A percentile compares a stretch with the other conserved stretches of the same genome.
phyloP scores from a whole-genome alignment of 35 echinoderm and acorn worm genomes.

The Hemicentrotus pulcherrimus region DNA sequence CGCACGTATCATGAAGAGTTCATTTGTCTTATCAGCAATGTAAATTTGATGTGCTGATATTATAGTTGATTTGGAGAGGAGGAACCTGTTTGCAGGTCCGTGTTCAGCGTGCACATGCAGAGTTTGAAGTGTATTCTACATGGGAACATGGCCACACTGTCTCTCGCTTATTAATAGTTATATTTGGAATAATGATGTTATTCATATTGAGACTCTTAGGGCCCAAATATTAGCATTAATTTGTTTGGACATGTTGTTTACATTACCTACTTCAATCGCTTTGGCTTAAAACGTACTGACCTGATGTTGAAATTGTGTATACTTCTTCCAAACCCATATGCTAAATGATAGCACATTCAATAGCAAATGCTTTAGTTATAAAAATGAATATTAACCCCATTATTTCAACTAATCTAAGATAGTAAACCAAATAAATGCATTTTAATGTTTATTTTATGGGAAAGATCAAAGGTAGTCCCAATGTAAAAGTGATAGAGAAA shows the following conservation, averaged over 20 bases:
- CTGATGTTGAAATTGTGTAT: too few species aligned
- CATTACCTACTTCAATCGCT: background rate
- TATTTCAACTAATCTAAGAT: too few species aligned
- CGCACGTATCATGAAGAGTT: background rate
- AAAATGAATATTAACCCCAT: too few species aligned
- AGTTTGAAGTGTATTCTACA: background rate
- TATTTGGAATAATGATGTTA: background rate
- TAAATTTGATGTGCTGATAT: background rate
- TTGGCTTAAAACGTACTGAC: too few species aligned
- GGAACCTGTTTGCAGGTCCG: too few species aligned
- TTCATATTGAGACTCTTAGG: background rate
- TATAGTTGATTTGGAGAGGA: background rate
- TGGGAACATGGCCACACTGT: background rate
- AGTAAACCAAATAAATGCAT: too few species aligned
- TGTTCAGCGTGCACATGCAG: background rate
- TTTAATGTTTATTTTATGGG: too few species aligned
- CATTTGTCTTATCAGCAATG: slow-evolving; percentile 4
- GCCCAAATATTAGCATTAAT: background rate
- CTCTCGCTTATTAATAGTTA: background rate
- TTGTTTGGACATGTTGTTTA: background rate
- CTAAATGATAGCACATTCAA: too few species aligned
- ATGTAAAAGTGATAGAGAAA: too few species aligned
- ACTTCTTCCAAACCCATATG: too few species aligned
- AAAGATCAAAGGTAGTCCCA: too few species aligned
- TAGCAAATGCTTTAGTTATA: too few species aligned